Conservation (phyloP, 2,797 vertebrate genomes). For the Urophycis tenuis region DNA sequence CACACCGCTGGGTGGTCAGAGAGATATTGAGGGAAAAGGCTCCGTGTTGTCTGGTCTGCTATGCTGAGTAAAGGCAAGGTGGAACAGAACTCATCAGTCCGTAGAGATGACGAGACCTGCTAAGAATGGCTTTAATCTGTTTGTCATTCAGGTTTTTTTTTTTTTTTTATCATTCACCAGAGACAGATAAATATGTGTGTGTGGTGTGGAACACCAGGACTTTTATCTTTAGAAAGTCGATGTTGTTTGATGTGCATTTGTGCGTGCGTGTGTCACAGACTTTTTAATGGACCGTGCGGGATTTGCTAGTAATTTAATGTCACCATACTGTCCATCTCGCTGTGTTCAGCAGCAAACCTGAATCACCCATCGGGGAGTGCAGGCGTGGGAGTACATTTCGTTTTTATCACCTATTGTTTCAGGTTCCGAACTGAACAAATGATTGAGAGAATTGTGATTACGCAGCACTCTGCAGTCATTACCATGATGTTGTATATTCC, state of each 20-base stretch:
- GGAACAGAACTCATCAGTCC: not conserved
- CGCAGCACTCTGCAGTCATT: not conserved
- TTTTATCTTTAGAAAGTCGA: not conserved
- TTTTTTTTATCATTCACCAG: not conserved
- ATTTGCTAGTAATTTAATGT: not conserved
- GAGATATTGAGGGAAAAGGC: not conserved
- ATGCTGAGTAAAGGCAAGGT: not conserved
- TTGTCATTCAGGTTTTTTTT: not conserved
- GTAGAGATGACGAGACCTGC: not conserved
- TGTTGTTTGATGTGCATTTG: not conserved
- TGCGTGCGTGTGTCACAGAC: not conserved
- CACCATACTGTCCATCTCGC: not conserved
- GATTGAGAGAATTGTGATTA: not conserved
- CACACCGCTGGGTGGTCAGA: not conserved
- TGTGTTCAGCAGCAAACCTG: not conserved
- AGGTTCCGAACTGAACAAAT: not conserved
- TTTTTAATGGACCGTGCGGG: not conserved
- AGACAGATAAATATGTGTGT: not conserved
- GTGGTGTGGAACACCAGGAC: not conserved
- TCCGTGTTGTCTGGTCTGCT: not conserved
- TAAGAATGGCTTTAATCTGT: constrained; percentile 1
- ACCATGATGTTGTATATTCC: not conserved
- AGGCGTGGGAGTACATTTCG: not conserved
- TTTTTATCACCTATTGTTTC: constrained; percentile 1
- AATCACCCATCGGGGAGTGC: not conserved